Evolutionary conservation across 2,113 vertebrate genomes (phyloP), one percentile per base, ranked within the genome.

Genomic region (Seriola quinqueradiata): DNA sequence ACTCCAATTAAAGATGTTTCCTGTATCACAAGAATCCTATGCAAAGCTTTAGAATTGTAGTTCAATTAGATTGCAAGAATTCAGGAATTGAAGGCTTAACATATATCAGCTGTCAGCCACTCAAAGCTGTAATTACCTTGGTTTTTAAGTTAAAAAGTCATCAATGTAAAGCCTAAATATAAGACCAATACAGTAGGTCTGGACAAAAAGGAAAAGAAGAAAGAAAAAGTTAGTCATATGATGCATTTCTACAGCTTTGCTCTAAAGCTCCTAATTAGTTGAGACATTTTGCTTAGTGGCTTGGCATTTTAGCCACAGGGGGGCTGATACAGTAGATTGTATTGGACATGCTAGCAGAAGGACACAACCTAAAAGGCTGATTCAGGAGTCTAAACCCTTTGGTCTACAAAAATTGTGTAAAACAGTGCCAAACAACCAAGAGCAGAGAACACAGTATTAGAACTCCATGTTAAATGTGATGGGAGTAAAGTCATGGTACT

Each of bases 241-340:
- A 87, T 75, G 64, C 61, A 70, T 89, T 89, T 88, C 85, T 68
- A 81, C 88, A 87, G 82, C 77, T 86, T 84, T 82, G 60, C 74
- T 84, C 65, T 38, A 59, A 72, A 85, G 77, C 84, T 58, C 82
- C 85, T 90, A 88, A 94, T 94, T 88, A 91, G 86, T 79, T 79
- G 74, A 87, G 93, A 91, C 93, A 90, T 93, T 93, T 83, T 92
- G 88, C 92, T 92, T 91, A 85, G 92, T 92, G 90, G 90, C 87
- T 80, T 88, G 81, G 87, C 87, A 90, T 88, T 87, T 89, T 81
- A 74, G 84, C 92, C 90, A 91, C 80, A 85, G 89, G 91, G 89
- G 86, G 85, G 69, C 78, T 90, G 87, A 89, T 91, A 86, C 76
- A 87, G 91, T 85, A 78, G 85, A 92, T 92, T 88, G 76, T 73